phyloP scores from a whole-genome alignment of 2,888 invertebrate species.

The Drosophila paramelanica region DNA sequence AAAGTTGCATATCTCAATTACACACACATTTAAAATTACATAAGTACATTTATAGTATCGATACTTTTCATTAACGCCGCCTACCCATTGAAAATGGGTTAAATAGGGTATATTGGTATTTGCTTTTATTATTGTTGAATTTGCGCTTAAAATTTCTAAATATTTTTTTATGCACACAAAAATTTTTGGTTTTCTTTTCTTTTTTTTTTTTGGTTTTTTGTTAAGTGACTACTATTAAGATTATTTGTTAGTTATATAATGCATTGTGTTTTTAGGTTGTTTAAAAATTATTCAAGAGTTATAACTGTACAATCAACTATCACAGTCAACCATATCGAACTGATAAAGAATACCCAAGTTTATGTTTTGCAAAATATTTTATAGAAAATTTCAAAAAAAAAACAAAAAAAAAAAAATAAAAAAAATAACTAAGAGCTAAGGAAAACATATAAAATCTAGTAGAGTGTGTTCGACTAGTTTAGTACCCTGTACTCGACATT shows the following conservation, averaged over 20 bases:
- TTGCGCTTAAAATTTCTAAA: conserved; percentile 60
- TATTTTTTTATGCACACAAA: conserved; percentile 59
- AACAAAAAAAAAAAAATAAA: too few species aligned
- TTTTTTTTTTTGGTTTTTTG: conserved; percentile 1
- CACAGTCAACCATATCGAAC: conserved; percentile 84
- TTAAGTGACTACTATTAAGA: conserved; percentile 21
- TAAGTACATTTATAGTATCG: conserved; percentile 58
- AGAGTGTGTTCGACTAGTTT: conserved; percentile 14
- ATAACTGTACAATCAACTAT: conserved; percentile 84
- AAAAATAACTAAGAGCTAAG: conserved; percentile 35
- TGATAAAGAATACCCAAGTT: conserved; percentile 42
- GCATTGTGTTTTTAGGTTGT: conserved; percentile 45
- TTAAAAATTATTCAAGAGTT: conserved; percentile 75
- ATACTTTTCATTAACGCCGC: conserved; percentile 4
- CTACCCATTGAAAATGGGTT: not conserved
- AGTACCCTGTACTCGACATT: conserved; percentile 23
- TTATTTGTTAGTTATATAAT: conserved; percentile 32
- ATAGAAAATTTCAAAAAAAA: not conserved
- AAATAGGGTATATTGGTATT: conserved; percentile 1
- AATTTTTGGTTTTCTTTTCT: conserved; percentile 13
- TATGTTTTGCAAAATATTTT: conserved; percentile 2
- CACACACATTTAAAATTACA: conserved; percentile 71
- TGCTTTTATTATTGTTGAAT: conserved; percentile 43
- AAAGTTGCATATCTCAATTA: conserved; percentile 65
- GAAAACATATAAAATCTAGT: not conserved